A percentile compares a stretch with the other conserved stretches of the same genome.
These are phyloP conservation scores for Pseudoatta argentina DNA, from an alignment of 1,140 invertebrate genomes.

Conservation along the genomic window DNA sequence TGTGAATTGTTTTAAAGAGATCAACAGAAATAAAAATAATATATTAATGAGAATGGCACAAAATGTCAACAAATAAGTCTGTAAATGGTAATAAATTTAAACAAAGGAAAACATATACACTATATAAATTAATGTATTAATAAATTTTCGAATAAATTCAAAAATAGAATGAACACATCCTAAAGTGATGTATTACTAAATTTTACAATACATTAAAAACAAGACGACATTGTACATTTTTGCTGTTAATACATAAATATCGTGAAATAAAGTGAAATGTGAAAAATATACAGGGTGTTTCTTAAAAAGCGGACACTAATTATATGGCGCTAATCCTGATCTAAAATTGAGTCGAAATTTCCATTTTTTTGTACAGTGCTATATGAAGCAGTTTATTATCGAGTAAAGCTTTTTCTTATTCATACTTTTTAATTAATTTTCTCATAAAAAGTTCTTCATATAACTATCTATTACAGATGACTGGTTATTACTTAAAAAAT, in stretches of 20 bases:
- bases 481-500: too few species aligned
- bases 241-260: not conserved
- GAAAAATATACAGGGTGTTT: not conserved
- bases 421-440: too few species aligned
- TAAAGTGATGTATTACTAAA: not conserved
- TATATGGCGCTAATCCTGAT: too few species aligned
- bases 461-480: too few species aligned
- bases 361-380: too few species aligned
- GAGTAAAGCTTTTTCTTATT: too few species aligned
- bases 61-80: not conserved
- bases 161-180: too few species aligned
- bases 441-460: too few species aligned
- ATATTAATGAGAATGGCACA: not conserved
- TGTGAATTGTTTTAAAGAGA: not conserved
- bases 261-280: not conserved
- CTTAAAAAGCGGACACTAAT: too few species aligned
- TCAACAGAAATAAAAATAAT: not conserved
- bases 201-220: conserved; percentile 13
- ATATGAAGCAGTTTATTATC: too few species aligned
- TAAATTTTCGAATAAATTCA: not conserved
- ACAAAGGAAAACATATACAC: not conserved
- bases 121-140: not conserved
- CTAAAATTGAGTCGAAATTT: too few species aligned
- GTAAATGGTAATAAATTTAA: not conserved
- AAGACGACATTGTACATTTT: not conserved